A percentile compares a stretch with the other conserved stretches of the same genome.
These are phyloP conservation scores for Notarius lentiginosus DNA, from an alignment of 2,113 vertebrate genomes.

Conservation along the genomic window DNA sequence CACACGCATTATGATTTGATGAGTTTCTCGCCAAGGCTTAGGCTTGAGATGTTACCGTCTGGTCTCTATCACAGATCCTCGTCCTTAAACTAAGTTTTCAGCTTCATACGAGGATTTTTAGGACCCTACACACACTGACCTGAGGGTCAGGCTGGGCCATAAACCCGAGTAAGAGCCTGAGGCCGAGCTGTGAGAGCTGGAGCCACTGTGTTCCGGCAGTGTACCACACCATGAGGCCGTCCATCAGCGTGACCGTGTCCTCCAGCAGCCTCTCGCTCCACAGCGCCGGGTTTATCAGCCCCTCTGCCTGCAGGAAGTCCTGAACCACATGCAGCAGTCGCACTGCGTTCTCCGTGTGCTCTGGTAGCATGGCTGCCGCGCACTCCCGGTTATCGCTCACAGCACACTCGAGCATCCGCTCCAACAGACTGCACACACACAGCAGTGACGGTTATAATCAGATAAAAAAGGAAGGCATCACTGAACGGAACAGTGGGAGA, in stretches of 20 bases:
- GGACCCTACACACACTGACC: conserved; percentile 56
- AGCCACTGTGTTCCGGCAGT: conserved; percentile 78
- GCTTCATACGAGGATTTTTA: background rate
- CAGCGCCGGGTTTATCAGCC: conserved; percentile 81
- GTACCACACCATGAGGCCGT: conserved; percentile 90
- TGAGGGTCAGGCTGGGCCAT: conserved; percentile 91
- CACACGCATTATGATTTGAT: background rate
- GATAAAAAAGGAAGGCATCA: background rate
- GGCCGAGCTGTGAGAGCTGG: conserved; percentile 88
- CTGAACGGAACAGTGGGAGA: too few relatives aligned
- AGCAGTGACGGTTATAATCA: background rate
- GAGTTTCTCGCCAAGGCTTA: background rate
- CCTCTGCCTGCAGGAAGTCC: conserved; percentile 93
- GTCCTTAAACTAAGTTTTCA: background rate
- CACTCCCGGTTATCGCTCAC: conserved; percentile 89
- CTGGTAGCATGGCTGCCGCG: conserved; percentile 74
- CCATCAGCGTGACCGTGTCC: conserved; percentile 86
- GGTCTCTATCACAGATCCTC: background rate
- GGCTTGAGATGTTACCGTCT: background rate
- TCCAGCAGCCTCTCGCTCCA: conserved; percentile 97
- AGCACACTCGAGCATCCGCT: conserved; percentile 93
- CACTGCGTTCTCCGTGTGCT: conserved; percentile 90
- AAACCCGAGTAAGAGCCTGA: conserved; percentile 90
- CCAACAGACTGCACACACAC: conserved; percentile 79
- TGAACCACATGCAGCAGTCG: conserved; percentile 87